Evolutionary conservation across 2,113 vertebrate species (phyloP).

Genomic region (Stegastes partitus): DNA sequence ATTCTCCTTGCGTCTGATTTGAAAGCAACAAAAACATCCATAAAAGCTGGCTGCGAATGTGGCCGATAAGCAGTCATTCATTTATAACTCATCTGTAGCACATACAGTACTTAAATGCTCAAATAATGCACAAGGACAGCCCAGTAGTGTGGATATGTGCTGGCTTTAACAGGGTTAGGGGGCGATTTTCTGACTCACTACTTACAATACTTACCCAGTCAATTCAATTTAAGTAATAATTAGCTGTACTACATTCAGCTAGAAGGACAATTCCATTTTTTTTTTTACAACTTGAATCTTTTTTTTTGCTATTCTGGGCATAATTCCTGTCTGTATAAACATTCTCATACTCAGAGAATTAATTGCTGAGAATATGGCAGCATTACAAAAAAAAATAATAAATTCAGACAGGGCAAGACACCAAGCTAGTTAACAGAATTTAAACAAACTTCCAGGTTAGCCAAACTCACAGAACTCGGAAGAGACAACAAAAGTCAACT

Average conservation of each 20-base stretch:
- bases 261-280: not conserved
- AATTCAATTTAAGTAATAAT: not conserved
- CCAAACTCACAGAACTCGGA: too few relatives aligned
- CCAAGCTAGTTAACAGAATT: too few relatives aligned
- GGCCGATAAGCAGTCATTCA: conserved; percentile 6
- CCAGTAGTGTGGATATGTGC: not conserved
- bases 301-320: too few relatives aligned
- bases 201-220: not conserved
- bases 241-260: not conserved
- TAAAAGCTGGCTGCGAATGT: conserved; percentile 11
- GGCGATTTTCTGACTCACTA: not conserved
- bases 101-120: not conserved
- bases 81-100: conserved; percentile 7
- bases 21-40: conserved; percentile 8
- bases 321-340: too few relatives aligned
- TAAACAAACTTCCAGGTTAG: too few relatives aligned
- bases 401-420: too few relatives aligned
- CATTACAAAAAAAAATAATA: too few relatives aligned
- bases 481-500: too few relatives aligned
- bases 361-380: too few relatives aligned
- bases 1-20: not conserved
- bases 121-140: not conserved
- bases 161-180: not conserved
- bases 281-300: not conserved
- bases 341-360: too few relatives aligned